phyloP scores from a whole-genome alignment of 2,113 vertebrate genomes.

The Blennius ocellaris region DNA sequence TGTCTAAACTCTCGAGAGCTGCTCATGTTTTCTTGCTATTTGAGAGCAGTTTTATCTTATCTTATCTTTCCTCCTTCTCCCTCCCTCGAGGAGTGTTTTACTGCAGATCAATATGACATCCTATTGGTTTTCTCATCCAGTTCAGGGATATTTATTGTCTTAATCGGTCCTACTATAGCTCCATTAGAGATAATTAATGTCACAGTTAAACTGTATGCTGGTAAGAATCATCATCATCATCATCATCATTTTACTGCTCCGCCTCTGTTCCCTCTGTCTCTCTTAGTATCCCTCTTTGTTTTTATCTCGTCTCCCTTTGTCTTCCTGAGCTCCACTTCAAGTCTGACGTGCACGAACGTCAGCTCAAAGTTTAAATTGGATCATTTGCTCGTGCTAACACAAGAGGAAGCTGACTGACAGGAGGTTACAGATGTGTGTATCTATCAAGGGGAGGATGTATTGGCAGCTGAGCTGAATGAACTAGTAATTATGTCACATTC shows the following conservation, averaged over 20 bases:
- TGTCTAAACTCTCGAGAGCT: too few relatives aligned
- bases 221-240: constrained; percentile 34
- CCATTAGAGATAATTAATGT: constrained; percentile 51
- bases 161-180: constrained; percentile 23
- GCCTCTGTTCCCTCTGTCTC: background rate
- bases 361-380: constrained; percentile 3
- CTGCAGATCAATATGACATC: constrained; percentile 15
- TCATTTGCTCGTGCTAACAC: background rate
- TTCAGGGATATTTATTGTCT: constrained; percentile 17
- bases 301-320: constrained; percentile 5
- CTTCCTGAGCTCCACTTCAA: background rate
- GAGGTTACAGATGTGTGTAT: background rate
- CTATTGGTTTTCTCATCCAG: constrained; percentile 4
- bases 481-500: too few relatives aligned
- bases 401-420: background rate
- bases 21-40: too few relatives aligned
- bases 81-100: constrained; percentile 4
- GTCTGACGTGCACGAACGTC: background rate
- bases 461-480: too few relatives aligned
- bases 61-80: too few relatives aligned
- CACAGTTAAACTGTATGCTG: constrained; percentile 33
- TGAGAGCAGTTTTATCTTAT: too few relatives aligned
- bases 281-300: background rate
- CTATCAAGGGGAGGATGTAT: too few relatives aligned
- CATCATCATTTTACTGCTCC: constrained; percentile 2